These are phyloP conservation scores for Macrochelys suwanniensis DNA, from an alignment of 2,797 vertebrate species.

Conservation along the genomic window DNA sequence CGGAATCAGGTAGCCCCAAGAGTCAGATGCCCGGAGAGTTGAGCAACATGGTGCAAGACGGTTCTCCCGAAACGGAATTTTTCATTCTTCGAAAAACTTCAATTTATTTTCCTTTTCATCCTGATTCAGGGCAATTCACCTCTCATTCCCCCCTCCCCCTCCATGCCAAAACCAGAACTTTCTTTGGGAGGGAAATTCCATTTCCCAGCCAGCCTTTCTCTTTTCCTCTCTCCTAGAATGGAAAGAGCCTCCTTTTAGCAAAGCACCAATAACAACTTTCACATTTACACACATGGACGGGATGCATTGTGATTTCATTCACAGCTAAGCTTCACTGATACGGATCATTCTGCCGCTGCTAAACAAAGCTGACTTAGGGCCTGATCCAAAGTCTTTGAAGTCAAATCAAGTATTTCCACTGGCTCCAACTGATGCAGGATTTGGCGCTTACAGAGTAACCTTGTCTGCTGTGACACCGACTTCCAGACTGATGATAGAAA, in stretches of 20 bases:
- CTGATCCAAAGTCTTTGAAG: background rate
- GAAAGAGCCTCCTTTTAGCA: background rate
- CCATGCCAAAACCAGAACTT: background rate
- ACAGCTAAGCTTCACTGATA: fast-evolving
- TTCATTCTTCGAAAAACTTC: background rate
- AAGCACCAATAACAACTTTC: background rate
- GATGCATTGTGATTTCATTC: background rate
- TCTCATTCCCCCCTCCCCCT: background rate
- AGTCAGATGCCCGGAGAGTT: background rate
- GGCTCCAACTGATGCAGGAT: background rate
- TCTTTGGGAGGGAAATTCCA: background rate
- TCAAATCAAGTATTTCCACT: background rate
- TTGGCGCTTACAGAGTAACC: too few species aligned
- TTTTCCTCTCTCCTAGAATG: background rate
- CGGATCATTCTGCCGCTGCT: background rate
- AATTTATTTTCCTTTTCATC: background rate
- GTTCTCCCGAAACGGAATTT: background rate
- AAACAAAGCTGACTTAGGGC: fast-evolving
- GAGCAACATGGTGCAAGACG: background rate
- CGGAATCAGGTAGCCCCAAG: background rate
- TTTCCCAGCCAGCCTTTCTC: background rate
- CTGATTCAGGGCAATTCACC: background rate
- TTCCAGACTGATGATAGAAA: background rate
- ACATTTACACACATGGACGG: fast-evolving
- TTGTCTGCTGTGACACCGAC: background rate